A percentile compares a stretch with the other conserved stretches of the same genome.
phyloP scores from a whole-genome alignment of 2,113 vertebrate genomes.

The Catharus minimus region DNA sequence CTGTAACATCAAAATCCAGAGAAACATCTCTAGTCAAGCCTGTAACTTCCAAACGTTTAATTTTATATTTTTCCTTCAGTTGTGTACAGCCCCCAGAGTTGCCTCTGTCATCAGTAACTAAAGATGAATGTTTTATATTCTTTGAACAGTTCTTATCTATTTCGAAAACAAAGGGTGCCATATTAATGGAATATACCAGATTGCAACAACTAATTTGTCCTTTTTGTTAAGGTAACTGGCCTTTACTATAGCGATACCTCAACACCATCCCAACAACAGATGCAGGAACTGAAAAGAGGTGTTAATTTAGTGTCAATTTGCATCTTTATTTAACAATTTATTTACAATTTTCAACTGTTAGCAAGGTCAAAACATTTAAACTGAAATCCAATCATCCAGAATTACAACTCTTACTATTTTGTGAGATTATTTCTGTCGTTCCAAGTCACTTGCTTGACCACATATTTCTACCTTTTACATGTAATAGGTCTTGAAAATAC shows the following conservation, averaged over 20 bases:
- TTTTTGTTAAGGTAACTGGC: conserved; percentile 45
- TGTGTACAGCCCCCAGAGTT: neutral
- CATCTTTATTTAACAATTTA: neutral
- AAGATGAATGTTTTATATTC: conserved; percentile 18
- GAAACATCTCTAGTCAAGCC: neutral
- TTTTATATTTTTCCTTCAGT: neutral
- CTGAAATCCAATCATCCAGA: conserved; percentile 3
- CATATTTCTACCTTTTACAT: neutral
- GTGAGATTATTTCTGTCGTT: neutral
- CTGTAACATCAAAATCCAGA: neutral
- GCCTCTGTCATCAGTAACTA: conserved; percentile 8
- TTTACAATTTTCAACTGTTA: neutral
- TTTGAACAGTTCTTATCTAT: conserved; percentile 45
- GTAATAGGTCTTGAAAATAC: neutral
- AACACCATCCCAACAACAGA: conserved; percentile 48
- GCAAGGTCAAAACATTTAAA: conserved; percentile 15
- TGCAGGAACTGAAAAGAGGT: conserved; percentile 1
- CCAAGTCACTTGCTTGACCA: neutral
- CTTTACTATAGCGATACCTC: conserved; percentile 38
- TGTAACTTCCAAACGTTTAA: neutral
- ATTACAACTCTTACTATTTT: neutral
- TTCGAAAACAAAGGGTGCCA: conserved; percentile 11
- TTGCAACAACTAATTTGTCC: conserved; percentile 43
- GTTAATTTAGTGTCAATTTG: conserved; percentile 26
- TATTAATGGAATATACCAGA: conserved; percentile 52